phyloP scores from a whole-genome alignment of 2,888 invertebrate species.

The Prosapia bicincta region DNA sequence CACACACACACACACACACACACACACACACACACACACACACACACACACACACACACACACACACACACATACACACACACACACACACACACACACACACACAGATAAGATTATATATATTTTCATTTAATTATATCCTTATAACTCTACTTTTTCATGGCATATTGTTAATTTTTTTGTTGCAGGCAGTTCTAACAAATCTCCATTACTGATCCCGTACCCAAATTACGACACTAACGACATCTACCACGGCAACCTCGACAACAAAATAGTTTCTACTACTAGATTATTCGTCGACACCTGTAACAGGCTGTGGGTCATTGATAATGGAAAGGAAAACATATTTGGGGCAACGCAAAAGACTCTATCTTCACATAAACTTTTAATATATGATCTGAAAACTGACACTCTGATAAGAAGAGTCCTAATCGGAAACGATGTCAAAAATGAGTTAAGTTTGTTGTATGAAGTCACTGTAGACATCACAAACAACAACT shows the following conservation, averaged over 20 bases:
- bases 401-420: slow-evolving; percentile 48
- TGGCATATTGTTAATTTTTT: too few relatives aligned
- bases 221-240: slow-evolving; percentile 78
- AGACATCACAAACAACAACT: slow-evolving; percentile 65
- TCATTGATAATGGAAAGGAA: slow-evolving; percentile 75
- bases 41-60: too few relatives aligned
- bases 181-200: too few relatives aligned
- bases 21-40: too few relatives aligned
- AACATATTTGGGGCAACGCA: slow-evolving; percentile 53
- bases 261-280: slow-evolving; percentile 49
- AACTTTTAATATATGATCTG: slow-evolving; percentile 68
- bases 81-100: too few relatives aligned
- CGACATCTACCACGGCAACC: slow-evolving; percentile 52
- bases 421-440: slow-evolving; percentile 39
- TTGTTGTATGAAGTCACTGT: slow-evolving; percentile 78
- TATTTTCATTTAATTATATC: too few relatives aligned
- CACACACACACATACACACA: too few relatives aligned
- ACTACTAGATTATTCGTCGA: slow-evolving; percentile 72
- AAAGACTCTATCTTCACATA: slow-evolving; percentile 53
- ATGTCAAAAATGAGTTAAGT: slow-evolving; percentile 62
- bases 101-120: too few relatives aligned
- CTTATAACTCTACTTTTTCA: too few relatives aligned
- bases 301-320: slow-evolving; percentile 72
- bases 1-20: too few relatives aligned
- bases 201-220: slow-evolving; percentile 68